These are phyloP conservation scores for Miichthys miiuy DNA, from an alignment of 2,797 vertebrate genomes.

Conservation along the genomic window DNA sequence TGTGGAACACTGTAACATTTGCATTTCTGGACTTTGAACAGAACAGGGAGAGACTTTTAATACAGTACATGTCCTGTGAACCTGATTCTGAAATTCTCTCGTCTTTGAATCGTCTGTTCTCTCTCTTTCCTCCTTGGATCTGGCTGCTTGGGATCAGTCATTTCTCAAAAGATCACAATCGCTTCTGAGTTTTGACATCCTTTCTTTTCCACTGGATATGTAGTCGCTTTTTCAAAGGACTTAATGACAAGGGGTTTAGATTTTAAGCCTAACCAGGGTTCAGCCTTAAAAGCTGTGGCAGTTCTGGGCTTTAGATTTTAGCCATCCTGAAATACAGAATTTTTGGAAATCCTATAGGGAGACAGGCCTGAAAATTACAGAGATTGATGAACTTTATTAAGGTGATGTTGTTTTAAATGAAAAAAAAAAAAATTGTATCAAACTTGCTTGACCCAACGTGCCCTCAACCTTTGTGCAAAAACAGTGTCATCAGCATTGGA, in stretches of 20 bases:
- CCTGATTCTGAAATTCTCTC: slow-evolving; percentile 48
- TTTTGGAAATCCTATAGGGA: slow-evolving; percentile 28
- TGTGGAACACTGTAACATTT: slow-evolving; percentile 44
- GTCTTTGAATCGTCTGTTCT: slow-evolving; percentile 60
- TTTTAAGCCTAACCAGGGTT: slow-evolving; percentile 36
- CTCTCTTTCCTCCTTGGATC: slow-evolving; percentile 51
- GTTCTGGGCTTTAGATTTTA: slow-evolving; percentile 37
- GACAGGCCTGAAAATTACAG: slow-evolving; percentile 17
- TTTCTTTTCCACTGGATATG: slow-evolving; percentile 19
- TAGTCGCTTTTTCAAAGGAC: slow-evolving; percentile 32
- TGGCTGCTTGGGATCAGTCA: slow-evolving; percentile 52
- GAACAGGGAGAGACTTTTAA: slow-evolving; percentile 55
- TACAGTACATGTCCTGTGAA: slow-evolving; percentile 50
- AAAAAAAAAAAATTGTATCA: slow-evolving; percentile 4
- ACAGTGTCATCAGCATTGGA: slow-evolving; percentile 40
- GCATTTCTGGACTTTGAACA: slow-evolving; percentile 60
- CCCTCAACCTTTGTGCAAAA: slow-evolving; percentile 67
- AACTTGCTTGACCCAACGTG: slow-evolving; percentile 51
- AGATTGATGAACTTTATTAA: slow-evolving; percentile 31
- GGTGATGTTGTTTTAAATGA: slow-evolving; percentile 26
- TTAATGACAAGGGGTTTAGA: slow-evolving; percentile 33
- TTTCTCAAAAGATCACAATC: slow-evolving; percentile 49
- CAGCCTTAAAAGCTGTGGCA: slow-evolving; percentile 26
- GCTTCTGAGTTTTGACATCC: slow-evolving; percentile 49
- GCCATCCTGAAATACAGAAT: slow-evolving; percentile 32